A percentile compares a stretch with the other conserved stretches of the same genome.
Evolutionary conservation across 1,140 invertebrate genomes (phyloP).

Genomic region (Globodera ellingtonae): DNA sequence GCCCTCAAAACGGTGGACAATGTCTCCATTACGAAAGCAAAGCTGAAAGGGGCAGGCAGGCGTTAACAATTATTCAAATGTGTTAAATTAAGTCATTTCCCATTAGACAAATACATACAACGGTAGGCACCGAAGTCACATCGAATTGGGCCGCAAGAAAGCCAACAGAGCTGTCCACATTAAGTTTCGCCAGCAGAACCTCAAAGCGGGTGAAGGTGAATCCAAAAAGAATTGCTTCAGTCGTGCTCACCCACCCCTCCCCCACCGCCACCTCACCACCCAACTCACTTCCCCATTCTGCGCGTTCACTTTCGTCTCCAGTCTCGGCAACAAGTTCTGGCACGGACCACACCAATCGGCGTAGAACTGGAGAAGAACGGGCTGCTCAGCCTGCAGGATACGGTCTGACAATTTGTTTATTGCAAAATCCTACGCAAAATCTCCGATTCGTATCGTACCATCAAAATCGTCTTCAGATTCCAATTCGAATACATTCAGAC

Average conservation of each 20-base stretch:
- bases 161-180: conserved; percentile 19
- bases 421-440: background rate
- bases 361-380: conserved; percentile 17
- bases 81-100: no score
- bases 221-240: background rate
- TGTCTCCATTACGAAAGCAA: conserved; percentile 35
- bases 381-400: conserved; percentile 14
- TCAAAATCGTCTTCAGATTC: conserved; percentile 36
- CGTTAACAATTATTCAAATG: background rate
- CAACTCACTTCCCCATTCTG: conserved; percentile 29
- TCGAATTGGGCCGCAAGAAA: conserved; percentile 44
- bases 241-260: background rate
- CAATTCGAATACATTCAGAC: conserved; percentile 17
- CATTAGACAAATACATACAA: conserved; percentile 26
- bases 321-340: conserved; percentile 36
- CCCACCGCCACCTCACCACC: background rate
- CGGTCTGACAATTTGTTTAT: background rate
- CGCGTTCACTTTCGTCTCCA: conserved; percentile 33
- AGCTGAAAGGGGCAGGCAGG: conserved; percentile 12
- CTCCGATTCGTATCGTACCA: conserved; percentile 17
- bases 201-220: conserved; percentile 12
- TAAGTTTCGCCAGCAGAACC: conserved; percentile 36
- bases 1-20: conserved; percentile 47
- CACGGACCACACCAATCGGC: conserved; percentile 39
- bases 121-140: conserved; percentile 44